Evolutionary conservation across 2,113 vertebrate species (phyloP).

Genomic region (Alethe diademata): DNA sequence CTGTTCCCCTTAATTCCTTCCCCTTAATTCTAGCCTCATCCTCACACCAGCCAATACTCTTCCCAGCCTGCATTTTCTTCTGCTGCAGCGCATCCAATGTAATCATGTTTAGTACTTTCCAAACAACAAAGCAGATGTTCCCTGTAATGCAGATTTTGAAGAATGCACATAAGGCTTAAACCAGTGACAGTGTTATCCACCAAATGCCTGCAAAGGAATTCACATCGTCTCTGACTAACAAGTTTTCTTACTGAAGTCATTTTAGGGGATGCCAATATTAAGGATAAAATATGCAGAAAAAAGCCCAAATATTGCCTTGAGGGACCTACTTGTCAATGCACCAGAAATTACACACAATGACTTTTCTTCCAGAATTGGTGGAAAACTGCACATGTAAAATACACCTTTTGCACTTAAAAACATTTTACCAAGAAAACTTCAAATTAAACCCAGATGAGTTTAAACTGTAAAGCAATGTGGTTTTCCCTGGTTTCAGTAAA

Average conservation of each 20-base stretch:
- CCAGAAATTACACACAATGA: background rate
- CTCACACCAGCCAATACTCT: background rate
- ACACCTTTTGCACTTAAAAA: slow-evolving; percentile 22
- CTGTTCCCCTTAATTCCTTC: background rate
- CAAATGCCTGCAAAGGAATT: slow-evolving; percentile 54
- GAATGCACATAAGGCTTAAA: slow-evolving; percentile 31
- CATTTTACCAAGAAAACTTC: slow-evolving; percentile 37
- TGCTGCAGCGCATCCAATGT: background rate
- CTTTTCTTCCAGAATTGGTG: background rate
- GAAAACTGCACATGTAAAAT: slow-evolving; percentile 2
- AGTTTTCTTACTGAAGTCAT: slow-evolving; percentile 68
- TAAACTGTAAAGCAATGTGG: background rate
- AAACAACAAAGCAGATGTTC: slow-evolving; percentile 68
- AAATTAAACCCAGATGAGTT: slow-evolving; percentile 49
- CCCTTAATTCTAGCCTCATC: slow-evolving; percentile 14
- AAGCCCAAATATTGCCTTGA: slow-evolving; percentile 13
- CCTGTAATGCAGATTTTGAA: slow-evolving; percentile 51
- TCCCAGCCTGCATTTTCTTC: slow-evolving; percentile 17
- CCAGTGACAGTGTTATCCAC: slow-evolving; percentile 51
- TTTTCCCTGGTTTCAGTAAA: slow-evolving; percentile 30
- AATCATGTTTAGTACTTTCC: slow-evolving; percentile 40
- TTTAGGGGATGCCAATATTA: slow-evolving; percentile 47
- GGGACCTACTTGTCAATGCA: background rate
- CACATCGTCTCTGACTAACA: slow-evolving; percentile 10
- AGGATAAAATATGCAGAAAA: slow-evolving; percentile 52